phyloP scores from a whole-genome alignment of 1,140 invertebrate species.

The Hesperophylax magnus region DNA sequence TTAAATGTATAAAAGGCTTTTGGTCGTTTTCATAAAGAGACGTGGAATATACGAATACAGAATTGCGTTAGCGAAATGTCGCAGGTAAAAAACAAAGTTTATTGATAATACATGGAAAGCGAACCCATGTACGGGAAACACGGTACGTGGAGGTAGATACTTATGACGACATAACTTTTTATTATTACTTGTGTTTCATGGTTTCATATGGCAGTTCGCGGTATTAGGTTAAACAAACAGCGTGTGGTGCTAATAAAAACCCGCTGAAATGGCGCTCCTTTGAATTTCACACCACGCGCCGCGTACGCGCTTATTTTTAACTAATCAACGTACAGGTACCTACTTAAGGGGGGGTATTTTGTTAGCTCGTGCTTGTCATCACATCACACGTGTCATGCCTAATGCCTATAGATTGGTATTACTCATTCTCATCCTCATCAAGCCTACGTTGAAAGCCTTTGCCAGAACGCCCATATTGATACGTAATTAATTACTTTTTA shows the following conservation, averaged over 20 bases:
- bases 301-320: conserved; percentile 2
- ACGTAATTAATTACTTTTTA: conserved; percentile 10
- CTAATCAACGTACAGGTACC: conserved; percentile 17
- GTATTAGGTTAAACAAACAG: conserved; percentile 9
- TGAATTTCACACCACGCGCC: conserved; percentile 3
- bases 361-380: conserved; percentile 3
- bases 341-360: neutral
- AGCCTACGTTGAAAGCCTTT: neutral
- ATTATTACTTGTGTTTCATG: neutral
- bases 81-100: conserved; percentile 1
- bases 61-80: neutral
- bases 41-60: too few relatives aligned
- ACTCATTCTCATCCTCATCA: neutral
- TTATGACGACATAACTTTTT: conserved; percentile 1
- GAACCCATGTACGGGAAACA: neutral
- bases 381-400: neutral
- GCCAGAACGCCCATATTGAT: neutral
- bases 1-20: too few relatives aligned
- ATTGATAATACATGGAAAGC: conserved; percentile 1
- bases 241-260: conserved; percentile 8
- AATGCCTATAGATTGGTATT: neutral
- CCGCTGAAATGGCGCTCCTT: conserved; percentile 24
- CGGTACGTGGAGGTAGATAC: neutral
- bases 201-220: neutral
- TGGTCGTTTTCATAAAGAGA: too few relatives aligned